Base-by-base conservation (phyloP, 2,113 vertebrate genomes). In the Pangasianodon gigas region DNA sequence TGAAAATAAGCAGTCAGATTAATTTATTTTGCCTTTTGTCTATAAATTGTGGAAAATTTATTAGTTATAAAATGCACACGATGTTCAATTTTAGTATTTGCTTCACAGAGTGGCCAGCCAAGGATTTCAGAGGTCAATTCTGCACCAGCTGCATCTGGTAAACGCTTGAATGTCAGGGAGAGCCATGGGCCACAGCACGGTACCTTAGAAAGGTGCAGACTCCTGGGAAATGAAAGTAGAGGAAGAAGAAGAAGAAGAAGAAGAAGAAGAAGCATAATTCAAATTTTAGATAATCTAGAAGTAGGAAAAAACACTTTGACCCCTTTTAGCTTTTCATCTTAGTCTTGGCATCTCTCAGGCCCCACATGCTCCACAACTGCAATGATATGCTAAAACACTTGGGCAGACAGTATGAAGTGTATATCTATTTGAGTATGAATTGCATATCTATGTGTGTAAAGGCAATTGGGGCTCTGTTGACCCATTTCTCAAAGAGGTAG, bases 271-370 rank as follows among this genome's bases (percentile, higher is more conserved):
- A 37, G 60, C 2, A 7, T 41, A 18, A 41, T 21, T 44, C 71
- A 90, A 87, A 90, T 92, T 46, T 88, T 48, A 85, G 89, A 88
- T 91, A 74, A 89, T 87, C 51, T 93, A 87, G 84, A 87, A 88
- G 67, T 54, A 62, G 32, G n/a, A 11, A 32, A 90, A 48, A 58
- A 87, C 37, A 18, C n/a, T 81, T 87, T 77, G 44, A 85, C 58
- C 86, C 32, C 58, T 58, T 74, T 56, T 79, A 10, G 80, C 58
- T n/a, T 86, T 85, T 29, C 21, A 58, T 89, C 71, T 87, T 51
- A 52, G 16, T 77, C 52, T 60, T 84, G 74, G 21, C 56, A 69
- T 54, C 37, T 69, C 77, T 46, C 52, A 37, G 86, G 89, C 75
- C 85, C 89, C 67, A 85, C 67, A 81, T 48, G 46, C 67, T 87